Evolutionary conservation across 2,113 vertebrate genomes (phyloP).

Genomic region (Opisthocomus hoazin): DNA sequence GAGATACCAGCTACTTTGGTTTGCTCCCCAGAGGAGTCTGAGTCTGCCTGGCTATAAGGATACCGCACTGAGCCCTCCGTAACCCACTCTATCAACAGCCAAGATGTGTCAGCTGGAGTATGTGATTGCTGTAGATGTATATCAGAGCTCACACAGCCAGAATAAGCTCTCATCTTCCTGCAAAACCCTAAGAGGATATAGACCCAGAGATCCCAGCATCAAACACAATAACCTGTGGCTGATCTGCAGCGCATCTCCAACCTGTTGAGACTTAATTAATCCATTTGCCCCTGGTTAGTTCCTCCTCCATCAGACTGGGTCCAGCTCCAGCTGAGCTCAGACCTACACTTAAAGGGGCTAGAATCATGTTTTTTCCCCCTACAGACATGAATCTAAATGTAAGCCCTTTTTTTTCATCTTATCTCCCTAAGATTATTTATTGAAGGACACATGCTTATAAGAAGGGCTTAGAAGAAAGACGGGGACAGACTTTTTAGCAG

Average conservation of each 20-base stretch:
- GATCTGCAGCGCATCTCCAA: not conserved
- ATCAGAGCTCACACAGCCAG: not conserved
- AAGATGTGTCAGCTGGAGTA: rapidly evolving
- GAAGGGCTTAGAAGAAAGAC: not conserved
- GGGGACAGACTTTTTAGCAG: not conserved
- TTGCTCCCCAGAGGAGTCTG: not conserved
- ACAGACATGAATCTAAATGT: not conserved
- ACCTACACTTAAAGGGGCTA: not conserved
- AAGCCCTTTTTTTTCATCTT: not conserved
- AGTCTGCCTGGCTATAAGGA: not conserved
- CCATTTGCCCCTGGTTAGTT: not conserved
- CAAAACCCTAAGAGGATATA: not conserved
- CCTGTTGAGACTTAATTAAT: not conserved
- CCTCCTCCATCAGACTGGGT: not conserved
- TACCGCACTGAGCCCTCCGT: not conserved
- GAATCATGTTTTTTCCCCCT: not conserved
- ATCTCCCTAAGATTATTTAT: not conserved
- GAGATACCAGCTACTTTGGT: not conserved
- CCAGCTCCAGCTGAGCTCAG: not conserved
- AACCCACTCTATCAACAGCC: not conserved
- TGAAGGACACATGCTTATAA: not conserved
- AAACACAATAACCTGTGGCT: not conserved
- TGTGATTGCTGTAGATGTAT: rapidly evolving
- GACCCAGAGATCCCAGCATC: not conserved
- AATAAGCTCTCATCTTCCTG: not conserved